Conservation (phyloP, 2,113 vertebrate species). For the Antigone vipio region DNA sequence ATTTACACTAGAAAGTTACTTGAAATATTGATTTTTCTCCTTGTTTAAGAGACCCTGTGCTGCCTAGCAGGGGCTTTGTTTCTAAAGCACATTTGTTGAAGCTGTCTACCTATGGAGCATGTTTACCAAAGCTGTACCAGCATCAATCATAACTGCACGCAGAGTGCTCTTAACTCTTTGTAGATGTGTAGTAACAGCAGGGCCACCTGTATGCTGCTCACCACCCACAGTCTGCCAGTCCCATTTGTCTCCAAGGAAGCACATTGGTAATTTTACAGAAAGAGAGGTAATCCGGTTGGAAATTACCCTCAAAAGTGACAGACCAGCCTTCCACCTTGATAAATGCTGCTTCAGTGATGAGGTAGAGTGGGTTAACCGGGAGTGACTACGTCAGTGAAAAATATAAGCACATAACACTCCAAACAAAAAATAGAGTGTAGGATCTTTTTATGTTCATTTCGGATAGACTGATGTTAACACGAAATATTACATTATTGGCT, state of each 20-base stretch:
- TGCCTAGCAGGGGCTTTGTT: constrained; percentile 7
- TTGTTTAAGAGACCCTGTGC: not conserved
- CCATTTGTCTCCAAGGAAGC: not conserved
- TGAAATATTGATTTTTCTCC: not conserved
- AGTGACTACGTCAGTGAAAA: constrained; percentile 3
- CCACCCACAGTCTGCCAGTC: not conserved
- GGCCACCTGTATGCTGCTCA: not conserved
- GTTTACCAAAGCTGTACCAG: not conserved
- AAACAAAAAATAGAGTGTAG: not conserved
- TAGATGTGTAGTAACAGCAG: not conserved
- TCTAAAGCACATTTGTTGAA: constrained; percentile 12
- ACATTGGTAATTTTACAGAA: not conserved
- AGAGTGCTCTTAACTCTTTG: not conserved
- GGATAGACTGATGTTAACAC: not conserved
- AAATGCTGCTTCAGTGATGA: not conserved
- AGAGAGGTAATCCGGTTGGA: not conserved
- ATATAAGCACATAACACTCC: not conserved
- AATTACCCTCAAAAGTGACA: not conserved
- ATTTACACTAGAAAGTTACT: not conserved
- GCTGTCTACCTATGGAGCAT: not conserved
- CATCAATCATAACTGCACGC: not conserved
- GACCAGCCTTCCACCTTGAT: not conserved
- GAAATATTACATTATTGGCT: not conserved
- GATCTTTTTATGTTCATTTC: not conserved
- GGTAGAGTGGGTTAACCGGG: not conserved